Conservation (phyloP, 2,888 invertebrate genomes). For the Pseudoips prasinana region DNA sequence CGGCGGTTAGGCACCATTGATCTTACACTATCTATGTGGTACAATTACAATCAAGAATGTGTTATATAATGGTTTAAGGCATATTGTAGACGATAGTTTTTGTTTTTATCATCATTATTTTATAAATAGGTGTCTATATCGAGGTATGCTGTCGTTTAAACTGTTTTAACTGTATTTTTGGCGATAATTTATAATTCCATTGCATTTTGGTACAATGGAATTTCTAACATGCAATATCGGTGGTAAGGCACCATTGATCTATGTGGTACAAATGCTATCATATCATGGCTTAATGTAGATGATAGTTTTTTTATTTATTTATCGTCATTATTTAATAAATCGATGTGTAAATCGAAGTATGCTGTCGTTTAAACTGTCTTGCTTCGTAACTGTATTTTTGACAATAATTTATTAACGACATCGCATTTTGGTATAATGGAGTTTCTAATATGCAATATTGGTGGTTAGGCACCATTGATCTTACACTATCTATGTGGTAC, state of each 20-base stretch:
- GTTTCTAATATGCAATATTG: slow-evolving; percentile 40
- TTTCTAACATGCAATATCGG: slow-evolving; percentile 40
- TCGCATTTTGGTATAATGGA: slow-evolving; percentile 33
- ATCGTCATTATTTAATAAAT: too few relatives aligned
- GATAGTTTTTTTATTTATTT: too few relatives aligned
- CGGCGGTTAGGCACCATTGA: slow-evolving; percentile 4
- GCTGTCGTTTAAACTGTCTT: too few relatives aligned
- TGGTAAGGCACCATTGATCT: slow-evolving; percentile 1
- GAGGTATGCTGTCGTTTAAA: too few relatives aligned
- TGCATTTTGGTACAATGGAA: slow-evolving; percentile 32
- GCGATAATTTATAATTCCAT: slow-evolving; percentile 38
- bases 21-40: neutral
- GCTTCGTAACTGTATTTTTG: slow-evolving; percentile 31
- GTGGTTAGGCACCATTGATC: slow-evolving; percentile 1
- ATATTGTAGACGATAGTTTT: too few relatives aligned
- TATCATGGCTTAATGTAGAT: too few relatives aligned
- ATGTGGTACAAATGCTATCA: too few relatives aligned
- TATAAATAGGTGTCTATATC: too few relatives aligned
- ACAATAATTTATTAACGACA: slow-evolving; percentile 38
- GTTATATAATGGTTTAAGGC: too few relatives aligned
- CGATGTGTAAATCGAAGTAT: too few relatives aligned
- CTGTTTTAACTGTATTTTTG: slow-evolving; percentile 27
- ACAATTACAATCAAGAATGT: too few relatives aligned
- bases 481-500: neutral
- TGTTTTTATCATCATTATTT: too few relatives aligned